These are phyloP conservation scores for Acleris literana DNA, from an alignment of 2,888 invertebrate genomes.

Conservation along the genomic window DNA sequence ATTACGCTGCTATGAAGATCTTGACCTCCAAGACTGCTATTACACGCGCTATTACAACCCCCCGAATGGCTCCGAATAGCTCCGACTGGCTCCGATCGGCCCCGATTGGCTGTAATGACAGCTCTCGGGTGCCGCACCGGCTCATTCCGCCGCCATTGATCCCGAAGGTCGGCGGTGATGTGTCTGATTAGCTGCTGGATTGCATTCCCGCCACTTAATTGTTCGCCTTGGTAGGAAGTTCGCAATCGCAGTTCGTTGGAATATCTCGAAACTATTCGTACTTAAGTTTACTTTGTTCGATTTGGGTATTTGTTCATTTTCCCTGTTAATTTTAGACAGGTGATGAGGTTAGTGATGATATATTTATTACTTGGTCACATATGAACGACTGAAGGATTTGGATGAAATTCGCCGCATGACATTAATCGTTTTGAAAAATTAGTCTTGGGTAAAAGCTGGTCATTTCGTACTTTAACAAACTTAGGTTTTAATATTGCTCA, in stretches of 20 bases:
- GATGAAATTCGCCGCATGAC: too few relatives aligned
- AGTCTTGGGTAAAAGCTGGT: too few relatives aligned
- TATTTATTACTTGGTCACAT: too few relatives aligned
- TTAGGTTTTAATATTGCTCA: too few relatives aligned
- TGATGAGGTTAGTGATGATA: too few relatives aligned
- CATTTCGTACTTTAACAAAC: too few relatives aligned
- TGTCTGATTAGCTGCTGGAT: conserved; percentile 63
- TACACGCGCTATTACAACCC: conserved; percentile 38
- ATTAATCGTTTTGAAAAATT: too few relatives aligned
- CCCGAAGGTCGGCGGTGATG: conserved; percentile 64
- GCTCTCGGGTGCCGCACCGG: conserved; percentile 44
- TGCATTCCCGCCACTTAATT: conserved; percentile 39
- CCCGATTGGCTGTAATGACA: conserved; percentile 52
- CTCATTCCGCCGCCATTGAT: conserved; percentile 46
- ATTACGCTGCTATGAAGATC: conserved; percentile 41
- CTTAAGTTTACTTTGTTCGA: neutral
- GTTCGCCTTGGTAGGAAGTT: conserved; percentile 17
- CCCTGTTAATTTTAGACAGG: too few relatives aligned
- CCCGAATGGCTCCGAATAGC: conserved; percentile 20
- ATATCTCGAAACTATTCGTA: neutral
- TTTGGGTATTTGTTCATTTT: too few relatives aligned
- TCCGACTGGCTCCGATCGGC: conserved; percentile 16
- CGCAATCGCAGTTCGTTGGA: conserved; percentile 22
- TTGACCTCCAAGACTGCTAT: conserved; percentile 44
- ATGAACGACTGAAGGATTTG: too few relatives aligned